A percentile compares a stretch with the other conserved stretches of the same genome.
Conservation (phyloP, 1,140 invertebrate species). For the Achroia grisella region DNA sequence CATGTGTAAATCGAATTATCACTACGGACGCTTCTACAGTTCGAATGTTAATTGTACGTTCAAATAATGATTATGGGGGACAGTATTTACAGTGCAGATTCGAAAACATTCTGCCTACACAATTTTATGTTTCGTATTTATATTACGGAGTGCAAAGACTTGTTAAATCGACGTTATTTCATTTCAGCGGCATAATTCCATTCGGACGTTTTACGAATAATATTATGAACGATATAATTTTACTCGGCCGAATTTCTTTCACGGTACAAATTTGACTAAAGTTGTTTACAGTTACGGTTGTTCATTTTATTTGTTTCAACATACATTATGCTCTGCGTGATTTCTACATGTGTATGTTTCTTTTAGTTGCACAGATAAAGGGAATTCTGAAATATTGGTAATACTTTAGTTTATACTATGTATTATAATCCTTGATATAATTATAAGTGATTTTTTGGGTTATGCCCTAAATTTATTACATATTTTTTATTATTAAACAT, state of each 20-base stretch:
- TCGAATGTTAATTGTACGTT: constrained; percentile 45
- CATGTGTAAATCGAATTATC: constrained; percentile 39
- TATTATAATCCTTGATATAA: too few species aligned
- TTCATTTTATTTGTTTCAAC: constrained; percentile 20
- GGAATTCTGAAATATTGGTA: too few species aligned
- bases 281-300: constrained; percentile 27
- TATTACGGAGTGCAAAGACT: constrained; percentile 27
- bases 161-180: constrained; percentile 38
- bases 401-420: too few species aligned
- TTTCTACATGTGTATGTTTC: too few species aligned
- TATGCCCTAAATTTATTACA: too few species aligned
- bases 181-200: constrained; percentile 26
- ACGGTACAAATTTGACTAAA: constrained; percentile 25
- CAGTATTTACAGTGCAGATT: constrained; percentile 41
- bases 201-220: constrained; percentile 37
- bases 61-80: constrained; percentile 54
- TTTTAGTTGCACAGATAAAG: too few species aligned
- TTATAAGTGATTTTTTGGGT: too few species aligned
- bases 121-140: constrained; percentile 37
- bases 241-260: constrained; percentile 31
- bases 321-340: too few species aligned
- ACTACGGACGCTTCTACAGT: constrained; percentile 25
- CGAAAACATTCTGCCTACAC: constrained; percentile 39
- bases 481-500: too few species aligned
- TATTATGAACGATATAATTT: constrained; percentile 34